Evolutionary conservation across 2,888 invertebrate genomes (phyloP).

Genomic region (Tortrix viridana): DNA sequence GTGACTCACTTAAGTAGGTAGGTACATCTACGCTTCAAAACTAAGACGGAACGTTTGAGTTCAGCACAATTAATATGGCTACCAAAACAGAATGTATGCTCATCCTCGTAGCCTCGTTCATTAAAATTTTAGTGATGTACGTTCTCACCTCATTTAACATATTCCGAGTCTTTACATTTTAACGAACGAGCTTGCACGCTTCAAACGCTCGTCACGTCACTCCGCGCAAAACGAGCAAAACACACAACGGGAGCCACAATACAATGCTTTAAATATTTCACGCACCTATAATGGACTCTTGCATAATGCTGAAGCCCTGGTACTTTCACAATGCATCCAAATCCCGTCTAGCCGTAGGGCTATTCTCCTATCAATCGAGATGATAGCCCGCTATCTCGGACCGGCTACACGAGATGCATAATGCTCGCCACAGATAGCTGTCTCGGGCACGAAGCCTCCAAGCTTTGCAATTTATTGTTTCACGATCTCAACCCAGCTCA

Average conservation of each 20-base stretch:
- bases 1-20: background rate
- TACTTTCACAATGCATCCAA: slow-evolving; percentile 69
- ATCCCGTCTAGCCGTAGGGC: slow-evolving; percentile 75
- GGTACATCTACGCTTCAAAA: background rate
- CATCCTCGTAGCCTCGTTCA: background rate
- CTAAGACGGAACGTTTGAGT: background rate
- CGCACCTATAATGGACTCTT: slow-evolving; percentile 66
- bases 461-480: slow-evolving; percentile 85
- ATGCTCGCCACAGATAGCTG: slow-evolving; percentile 81
- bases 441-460: slow-evolving; percentile 83
- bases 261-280: slow-evolving; percentile 42
- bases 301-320: slow-evolving; percentile 56
- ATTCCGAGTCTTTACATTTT: slow-evolving; percentile 11
- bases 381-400: slow-evolving; percentile 78
- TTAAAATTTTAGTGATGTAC: background rate
- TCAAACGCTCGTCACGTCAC: slow-evolving; percentile 8
- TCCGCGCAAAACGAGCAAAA: slow-evolving; percentile 16
- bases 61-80: background rate
- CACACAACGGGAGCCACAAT: slow-evolving; percentile 25
- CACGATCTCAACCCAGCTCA: slow-evolving; percentile 82
- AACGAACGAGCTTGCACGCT: slow-evolving; percentile 13
- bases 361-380: slow-evolving; percentile 83
- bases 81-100: background rate
- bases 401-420: slow-evolving; percentile 77
- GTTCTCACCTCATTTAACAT: slow-evolving; percentile 10